These are phyloP conservation scores for Caenorhabditis latens DNA, from an alignment of 1,140 invertebrate species.

Conservation along the genomic window DNA sequence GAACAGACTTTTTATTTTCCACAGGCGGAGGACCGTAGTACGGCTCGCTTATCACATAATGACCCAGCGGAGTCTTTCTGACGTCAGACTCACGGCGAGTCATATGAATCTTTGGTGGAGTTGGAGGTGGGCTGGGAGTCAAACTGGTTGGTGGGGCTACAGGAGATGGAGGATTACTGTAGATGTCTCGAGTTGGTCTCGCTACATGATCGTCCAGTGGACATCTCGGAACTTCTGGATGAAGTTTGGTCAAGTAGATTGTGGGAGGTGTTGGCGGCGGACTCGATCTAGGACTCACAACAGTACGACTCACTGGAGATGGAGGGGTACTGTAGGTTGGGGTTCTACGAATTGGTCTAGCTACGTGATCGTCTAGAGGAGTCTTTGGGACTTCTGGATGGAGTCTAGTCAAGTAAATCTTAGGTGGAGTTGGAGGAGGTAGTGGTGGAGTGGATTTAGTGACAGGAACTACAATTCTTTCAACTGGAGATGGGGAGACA, in stretches of 20 bases:
- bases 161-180: not conserved
- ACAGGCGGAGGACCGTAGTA: no score
- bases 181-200: not conserved
- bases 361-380: not conserved
- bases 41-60: not conserved
- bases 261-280: not conserved
- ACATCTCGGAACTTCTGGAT: conserved; percentile 9
- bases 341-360: not conserved
- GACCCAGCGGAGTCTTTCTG: not conserved
- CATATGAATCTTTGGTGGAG: not conserved
- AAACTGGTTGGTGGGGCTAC: not conserved
- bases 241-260: not conserved
- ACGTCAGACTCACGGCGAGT: not conserved
- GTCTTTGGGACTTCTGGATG: not conserved
- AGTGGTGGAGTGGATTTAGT: not conserved
- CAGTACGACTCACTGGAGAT: not conserved
- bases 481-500: not conserved
- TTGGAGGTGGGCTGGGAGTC: not conserved
- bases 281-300: not conserved
- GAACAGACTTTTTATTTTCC: no score
- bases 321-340: not conserved
- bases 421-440: not conserved
- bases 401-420: not conserved
- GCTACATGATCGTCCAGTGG: not conserved
- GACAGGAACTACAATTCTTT: not conserved